Percentiles rank a stretch among this genome's conserved stretches.
phyloP scores from a whole-genome alignment of 2,797 vertebrate species.

The Scleropages formosus region DNA sequence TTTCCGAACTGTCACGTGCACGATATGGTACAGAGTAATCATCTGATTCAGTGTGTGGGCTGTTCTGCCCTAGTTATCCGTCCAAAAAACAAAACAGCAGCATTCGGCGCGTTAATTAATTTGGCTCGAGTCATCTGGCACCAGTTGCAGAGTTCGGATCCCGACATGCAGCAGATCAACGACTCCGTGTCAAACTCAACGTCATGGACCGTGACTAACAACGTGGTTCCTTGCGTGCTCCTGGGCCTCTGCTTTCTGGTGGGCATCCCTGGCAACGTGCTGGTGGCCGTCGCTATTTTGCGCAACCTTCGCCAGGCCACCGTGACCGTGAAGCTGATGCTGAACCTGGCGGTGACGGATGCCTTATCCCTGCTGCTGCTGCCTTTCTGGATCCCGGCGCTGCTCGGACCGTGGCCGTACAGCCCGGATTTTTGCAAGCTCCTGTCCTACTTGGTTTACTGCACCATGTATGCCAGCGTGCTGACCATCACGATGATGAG shows the following conservation, averaged over 20 bases:
- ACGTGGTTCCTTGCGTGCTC: background rate
- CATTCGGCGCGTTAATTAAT: background rate
- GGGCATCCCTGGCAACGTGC: conserved; percentile 54
- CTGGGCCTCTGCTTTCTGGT: conserved; percentile 45
- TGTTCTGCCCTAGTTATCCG: background rate
- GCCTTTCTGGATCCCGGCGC: conserved; percentile 50
- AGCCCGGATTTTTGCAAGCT: conserved; percentile 48
- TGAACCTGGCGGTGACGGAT: conserved; percentile 55
- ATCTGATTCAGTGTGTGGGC: no score
- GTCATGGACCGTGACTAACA: background rate
- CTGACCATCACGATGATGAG: conserved; percentile 47
- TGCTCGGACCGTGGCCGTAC: conserved; percentile 44
- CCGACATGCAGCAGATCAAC: conserved; percentile 20
- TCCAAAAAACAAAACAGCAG: background rate
- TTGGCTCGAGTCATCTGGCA: no score
- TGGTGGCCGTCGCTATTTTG: conserved; percentile 41
- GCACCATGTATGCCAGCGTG: conserved; percentile 44
- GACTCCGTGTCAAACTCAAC: conserved; percentile 8
- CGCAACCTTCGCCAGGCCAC: conserved; percentile 41
- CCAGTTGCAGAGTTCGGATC: no score
- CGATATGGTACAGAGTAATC: no score
- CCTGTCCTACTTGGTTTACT: conserved; percentile 33
- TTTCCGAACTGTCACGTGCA: no score
- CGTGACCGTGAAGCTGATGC: conserved; percentile 52
- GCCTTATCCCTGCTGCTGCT: conserved; percentile 49